phyloP scores from a whole-genome alignment of 2,113 vertebrate species.

The Cebidichthys violaceus region DNA sequence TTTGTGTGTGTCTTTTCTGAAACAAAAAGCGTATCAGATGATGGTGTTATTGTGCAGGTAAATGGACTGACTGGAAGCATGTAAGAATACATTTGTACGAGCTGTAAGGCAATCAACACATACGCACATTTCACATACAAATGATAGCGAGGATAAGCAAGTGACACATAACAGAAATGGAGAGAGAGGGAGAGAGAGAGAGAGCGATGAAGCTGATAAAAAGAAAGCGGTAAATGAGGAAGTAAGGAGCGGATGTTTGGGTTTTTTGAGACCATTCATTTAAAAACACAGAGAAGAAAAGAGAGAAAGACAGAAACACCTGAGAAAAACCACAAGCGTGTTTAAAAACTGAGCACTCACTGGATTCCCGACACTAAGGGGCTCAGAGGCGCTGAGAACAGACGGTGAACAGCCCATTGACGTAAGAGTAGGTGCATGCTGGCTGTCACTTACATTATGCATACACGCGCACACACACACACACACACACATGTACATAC shows the following conservation, averaged over 20 bases:
- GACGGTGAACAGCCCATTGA: conserved; percentile 76
- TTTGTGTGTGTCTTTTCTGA: not conserved
- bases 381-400: conserved; percentile 79
- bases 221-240: conserved; percentile 84
- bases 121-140: conserved; percentile 4
- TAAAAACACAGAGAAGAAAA: conserved; percentile 78
- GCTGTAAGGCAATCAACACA: conserved; percentile 15
- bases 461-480: not conserved
- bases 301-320: conserved; percentile 79
- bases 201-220: conserved; percentile 63
- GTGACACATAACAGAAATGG: conserved; percentile 33
- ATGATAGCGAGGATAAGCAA: conserved; percentile 4
- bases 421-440: conserved; percentile 72
- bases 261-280: conserved; percentile 86
- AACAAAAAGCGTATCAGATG: conserved; percentile 6
- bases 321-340: conserved; percentile 83
- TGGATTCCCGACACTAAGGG: conserved; percentile 85
- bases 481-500: conserved; percentile 27
- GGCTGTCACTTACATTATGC: conserved; percentile 47
- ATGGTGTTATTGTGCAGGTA: conserved; percentile 3
- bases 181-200: conserved; percentile 18
- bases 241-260: conserved; percentile 86
- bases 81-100: not conserved
- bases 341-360: conserved; percentile 71
- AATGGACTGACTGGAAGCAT: conserved; percentile 28